phyloP scores from a whole-genome alignment of 2,797 vertebrate genomes.

The Microchirus variegatus region DNA sequence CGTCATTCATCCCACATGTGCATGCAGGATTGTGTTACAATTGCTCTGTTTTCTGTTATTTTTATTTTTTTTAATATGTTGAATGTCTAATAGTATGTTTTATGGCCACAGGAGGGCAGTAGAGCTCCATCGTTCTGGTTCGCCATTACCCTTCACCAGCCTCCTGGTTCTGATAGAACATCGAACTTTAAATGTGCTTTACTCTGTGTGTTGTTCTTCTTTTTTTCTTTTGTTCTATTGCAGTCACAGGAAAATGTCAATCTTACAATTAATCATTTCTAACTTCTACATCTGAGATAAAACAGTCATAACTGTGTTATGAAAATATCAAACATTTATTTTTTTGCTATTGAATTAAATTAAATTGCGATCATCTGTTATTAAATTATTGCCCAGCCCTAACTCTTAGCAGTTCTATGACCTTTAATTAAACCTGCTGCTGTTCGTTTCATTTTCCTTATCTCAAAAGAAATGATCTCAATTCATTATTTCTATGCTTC shows the following conservation, averaged over 20 bases:
- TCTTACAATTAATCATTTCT: too few relatives aligned
- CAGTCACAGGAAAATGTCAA: constrained; percentile 15
- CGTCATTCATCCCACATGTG: constrained; percentile 44
- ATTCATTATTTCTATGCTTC: constrained; percentile 23
- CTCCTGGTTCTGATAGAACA: constrained; percentile 23
- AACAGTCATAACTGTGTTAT: too few relatives aligned
- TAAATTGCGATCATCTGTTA: too few relatives aligned
- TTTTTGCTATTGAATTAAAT: too few relatives aligned
- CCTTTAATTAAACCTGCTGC: too few relatives aligned
- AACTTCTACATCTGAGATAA: too few relatives aligned
- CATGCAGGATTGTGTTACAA: constrained; percentile 17
- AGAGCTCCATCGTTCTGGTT: constrained; percentile 57
- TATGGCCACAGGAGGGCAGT: constrained; percentile 75
- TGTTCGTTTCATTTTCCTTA: too few relatives aligned
- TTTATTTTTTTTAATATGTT: background rate
- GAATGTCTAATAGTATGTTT: constrained; percentile 17
- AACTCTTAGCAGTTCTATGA: too few relatives aligned
- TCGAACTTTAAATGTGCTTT: constrained; percentile 42
- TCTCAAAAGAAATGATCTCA: too few relatives aligned
- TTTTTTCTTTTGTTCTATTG: constrained; percentile 15
- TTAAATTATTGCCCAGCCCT: too few relatives aligned
- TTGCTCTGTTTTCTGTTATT: constrained; percentile 12
- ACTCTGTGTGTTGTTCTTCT: constrained; percentile 23
- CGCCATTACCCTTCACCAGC: constrained; percentile 1
- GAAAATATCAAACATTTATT: too few relatives aligned